phyloP scores from a whole-genome alignment of 2,888 invertebrate genomes.

The Helobdella robusta region DNA sequence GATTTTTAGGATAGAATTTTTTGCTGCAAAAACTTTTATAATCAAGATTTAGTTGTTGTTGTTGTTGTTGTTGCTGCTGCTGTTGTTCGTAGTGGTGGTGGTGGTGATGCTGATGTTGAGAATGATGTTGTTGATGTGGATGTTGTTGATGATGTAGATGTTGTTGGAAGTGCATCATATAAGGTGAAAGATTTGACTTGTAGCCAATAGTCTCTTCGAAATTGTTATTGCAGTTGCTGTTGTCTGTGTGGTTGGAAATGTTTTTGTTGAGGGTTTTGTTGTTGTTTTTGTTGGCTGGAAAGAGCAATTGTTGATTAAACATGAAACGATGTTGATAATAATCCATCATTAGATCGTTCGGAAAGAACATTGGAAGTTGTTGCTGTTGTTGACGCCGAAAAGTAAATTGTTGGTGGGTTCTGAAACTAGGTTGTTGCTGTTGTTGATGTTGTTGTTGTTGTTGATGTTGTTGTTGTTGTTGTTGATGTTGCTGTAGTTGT shows the following conservation, averaged over 20 bases:
- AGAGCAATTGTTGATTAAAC: too few relatives aligned
- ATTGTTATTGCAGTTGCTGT: background rate
- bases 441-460: background rate
- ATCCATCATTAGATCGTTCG: background rate
- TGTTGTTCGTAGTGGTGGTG: background rate
- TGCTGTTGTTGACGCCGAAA: background rate
- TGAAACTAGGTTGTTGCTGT: background rate
- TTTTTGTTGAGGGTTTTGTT: background rate
- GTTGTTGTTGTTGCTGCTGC: constrained; percentile 12
- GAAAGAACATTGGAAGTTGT: background rate
- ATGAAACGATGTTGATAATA: background rate
- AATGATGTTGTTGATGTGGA: constrained; percentile 4
- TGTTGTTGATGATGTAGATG: background rate
- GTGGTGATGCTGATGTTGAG: background rate
- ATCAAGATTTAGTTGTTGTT: background rate
- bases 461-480: background rate
- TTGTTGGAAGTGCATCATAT: background rate
- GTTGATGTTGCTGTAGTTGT: background rate
- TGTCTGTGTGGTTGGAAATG: background rate
- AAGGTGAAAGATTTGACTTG: background rate
- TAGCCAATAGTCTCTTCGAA: background rate
- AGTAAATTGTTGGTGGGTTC: background rate
- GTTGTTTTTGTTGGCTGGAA: background rate
- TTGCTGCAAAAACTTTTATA: too few relatives aligned
- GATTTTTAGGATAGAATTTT: too few relatives aligned